Percentiles rank a stretch among this genome's conserved stretches.
Conservation (phyloP, 2,888 invertebrate species). For the Diloba caeruleocephala region DNA sequence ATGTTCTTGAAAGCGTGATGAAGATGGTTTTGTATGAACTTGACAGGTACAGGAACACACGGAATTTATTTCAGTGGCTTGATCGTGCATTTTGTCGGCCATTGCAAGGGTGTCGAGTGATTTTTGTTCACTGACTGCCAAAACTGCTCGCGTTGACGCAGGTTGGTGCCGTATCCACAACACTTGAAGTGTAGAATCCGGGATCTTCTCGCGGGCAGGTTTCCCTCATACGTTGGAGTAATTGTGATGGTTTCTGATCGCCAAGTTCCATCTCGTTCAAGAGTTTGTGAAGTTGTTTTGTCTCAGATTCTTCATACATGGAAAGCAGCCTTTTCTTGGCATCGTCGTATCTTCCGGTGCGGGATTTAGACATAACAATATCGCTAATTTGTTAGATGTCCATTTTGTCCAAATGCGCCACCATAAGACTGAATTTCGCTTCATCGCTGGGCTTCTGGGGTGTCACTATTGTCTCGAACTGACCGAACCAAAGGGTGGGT, state of each 20-base stretch:
- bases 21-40: too few species aligned
- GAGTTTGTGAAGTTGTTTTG: too few species aligned
- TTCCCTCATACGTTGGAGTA: slow-evolving; percentile 3
- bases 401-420: neutral
- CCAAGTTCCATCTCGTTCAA: slow-evolving; percentile 6
- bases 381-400: slow-evolving; percentile 8
- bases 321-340: too few species aligned
- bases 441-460: slow-evolving; percentile 7
- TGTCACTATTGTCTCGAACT: slow-evolving; percentile 7
- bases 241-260: slow-evolving; percentile 5
- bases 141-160: too few species aligned
- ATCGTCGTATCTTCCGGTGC: slow-evolving; percentile 4
- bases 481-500: too few species aligned
- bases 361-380: slow-evolving; percentile 7
- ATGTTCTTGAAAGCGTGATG: neutral
- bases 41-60: neutral
- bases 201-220: neutral
- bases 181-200: too few species aligned
- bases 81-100: slow-evolving; percentile 1
- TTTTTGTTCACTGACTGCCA: too few species aligned
- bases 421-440: slow-evolving; percentile 5
- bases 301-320: too few species aligned
- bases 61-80: neutral
- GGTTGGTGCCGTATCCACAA: too few species aligned
- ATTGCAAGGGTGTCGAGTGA: neutral